A percentile compares a stretch with the other conserved stretches of the same genome.
Conservation (phyloP, 2,113 vertebrate genomes). For the Pteropus alecto region DNA sequence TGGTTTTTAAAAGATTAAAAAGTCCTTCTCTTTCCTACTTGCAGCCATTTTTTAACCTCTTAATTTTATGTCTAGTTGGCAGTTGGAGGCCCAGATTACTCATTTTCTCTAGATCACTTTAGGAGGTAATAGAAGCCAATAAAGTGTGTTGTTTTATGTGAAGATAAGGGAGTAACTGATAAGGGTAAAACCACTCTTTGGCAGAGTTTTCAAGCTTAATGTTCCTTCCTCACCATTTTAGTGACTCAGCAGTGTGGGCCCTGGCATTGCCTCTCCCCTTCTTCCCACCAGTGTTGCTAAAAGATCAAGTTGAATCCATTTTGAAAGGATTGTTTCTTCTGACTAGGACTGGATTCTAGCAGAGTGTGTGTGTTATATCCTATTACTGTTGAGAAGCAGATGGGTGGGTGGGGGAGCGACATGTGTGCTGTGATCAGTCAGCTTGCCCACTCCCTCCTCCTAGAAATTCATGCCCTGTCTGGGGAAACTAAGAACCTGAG, state of each 20-base stretch:
- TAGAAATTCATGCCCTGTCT: conserved; percentile 17
- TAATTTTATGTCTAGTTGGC: background rate
- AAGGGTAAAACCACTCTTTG: background rate
- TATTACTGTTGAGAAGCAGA: conserved; percentile 25
- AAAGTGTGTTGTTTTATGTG: background rate
- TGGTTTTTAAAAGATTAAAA: conserved; percentile 18
- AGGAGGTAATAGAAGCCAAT: background rate
- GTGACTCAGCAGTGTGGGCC: background rate
- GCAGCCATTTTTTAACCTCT: background rate
- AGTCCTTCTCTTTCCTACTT: background rate
- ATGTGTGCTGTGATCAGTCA: conserved; percentile 48
- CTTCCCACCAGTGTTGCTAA: background rate
- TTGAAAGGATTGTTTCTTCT: conserved; percentile 33
- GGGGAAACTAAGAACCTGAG: conserved; percentile 51
- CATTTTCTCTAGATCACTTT: background rate
- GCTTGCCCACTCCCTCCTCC: background rate
- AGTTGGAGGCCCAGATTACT: background rate
- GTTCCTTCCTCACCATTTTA: background rate
- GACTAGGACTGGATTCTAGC: conserved; percentile 7
- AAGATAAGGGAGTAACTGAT: background rate
- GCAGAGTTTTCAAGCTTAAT: background rate
- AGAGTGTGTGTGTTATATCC: background rate
- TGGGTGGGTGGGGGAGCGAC: background rate
- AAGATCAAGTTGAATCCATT: conserved; percentile 18
- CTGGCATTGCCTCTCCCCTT: background rate